phyloP scores from a whole-genome alignment of 2,797 vertebrate species.

The Poecilia gillii region DNA sequence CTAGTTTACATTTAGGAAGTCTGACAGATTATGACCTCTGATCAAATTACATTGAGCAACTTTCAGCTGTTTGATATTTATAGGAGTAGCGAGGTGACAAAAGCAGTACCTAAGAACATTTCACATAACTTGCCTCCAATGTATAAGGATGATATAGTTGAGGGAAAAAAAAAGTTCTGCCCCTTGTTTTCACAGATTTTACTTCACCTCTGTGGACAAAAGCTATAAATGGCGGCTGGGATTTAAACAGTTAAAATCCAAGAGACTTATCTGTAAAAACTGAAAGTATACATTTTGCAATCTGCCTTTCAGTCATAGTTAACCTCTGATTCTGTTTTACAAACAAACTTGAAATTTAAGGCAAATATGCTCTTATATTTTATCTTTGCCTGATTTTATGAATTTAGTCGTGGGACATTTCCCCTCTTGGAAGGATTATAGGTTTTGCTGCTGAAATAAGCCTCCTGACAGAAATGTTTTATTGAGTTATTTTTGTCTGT shows the following conservation, averaged over 20 bases:
- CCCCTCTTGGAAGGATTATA: background rate
- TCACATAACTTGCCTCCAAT: background rate
- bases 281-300: too few relatives aligned
- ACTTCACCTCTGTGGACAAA: background rate
- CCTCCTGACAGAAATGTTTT: background rate
- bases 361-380: background rate
- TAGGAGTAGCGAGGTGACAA: background rate
- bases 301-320: background rate
- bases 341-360: too few relatives aligned
- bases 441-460: background rate
- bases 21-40: background rate
- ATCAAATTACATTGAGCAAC: background rate
- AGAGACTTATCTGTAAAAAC: too few relatives aligned
- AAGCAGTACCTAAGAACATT: background rate
- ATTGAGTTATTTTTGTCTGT: constrained; percentile 5
- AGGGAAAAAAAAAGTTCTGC: background rate
- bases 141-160: background rate
- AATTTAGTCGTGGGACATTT: background rate
- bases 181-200: background rate
- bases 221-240: background rate
- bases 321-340: background rate
- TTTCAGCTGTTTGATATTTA: background rate
- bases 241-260: too few relatives aligned
- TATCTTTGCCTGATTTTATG: background rate
- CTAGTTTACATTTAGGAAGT: background rate